Evolutionary conservation across 92 coral and sea anemone species (phyloP), one percentile per base, ranked within the genome.

Genomic region (Actinernus sp.): DNA sequence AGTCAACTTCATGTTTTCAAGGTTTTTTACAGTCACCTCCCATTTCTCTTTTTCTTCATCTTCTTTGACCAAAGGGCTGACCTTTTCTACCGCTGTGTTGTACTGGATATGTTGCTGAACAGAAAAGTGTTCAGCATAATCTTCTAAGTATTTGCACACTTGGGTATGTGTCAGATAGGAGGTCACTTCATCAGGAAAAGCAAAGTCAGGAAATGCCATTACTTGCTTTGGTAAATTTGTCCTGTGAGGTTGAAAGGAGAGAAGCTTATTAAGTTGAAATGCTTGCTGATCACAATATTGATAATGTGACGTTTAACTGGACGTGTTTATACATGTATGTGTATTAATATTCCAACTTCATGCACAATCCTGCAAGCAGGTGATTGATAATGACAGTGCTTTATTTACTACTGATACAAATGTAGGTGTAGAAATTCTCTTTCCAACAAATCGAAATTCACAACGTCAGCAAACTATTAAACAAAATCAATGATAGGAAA

Each of bases 201-300:
- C 89, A 36, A 79, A 87, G 43, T 84, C 97, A 13, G 97, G 97
- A 58, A 79, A 92, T 2, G 92, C 79, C 94, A 88, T 92, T 10
- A 88, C 84, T 65, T 88, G 84, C 57, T 87, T 92, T 5, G 97
- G 97, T 22, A 92, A 85, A 61, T 92, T 92, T 36, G 97, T 88
- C 45, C 94, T 92, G 66, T 34, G 19, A 73, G 43, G 23, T n/a
- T 24, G 59, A 5, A 41, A 27, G 11, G 7, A n/a, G n/a, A n/a
- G n/a, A n/a, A n/a, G n/a, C n/a, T n/a, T n/a, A n/a, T n/a, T n/a
- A 25, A 12, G 28, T 24, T 16, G n/a, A n/a, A n/a, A n/a, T n/a
- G n/a, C n/a, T n/a, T n/a, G n/a, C n/a, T n/a, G n/a, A n/a, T n/a
- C n/a, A n/a, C n/a, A n/a, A n/a, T n/a, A n/a, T n/a, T n/a, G n/a